Conservation (phyloP, 2,113 vertebrate genomes). For the Cebus imitator region DNA sequence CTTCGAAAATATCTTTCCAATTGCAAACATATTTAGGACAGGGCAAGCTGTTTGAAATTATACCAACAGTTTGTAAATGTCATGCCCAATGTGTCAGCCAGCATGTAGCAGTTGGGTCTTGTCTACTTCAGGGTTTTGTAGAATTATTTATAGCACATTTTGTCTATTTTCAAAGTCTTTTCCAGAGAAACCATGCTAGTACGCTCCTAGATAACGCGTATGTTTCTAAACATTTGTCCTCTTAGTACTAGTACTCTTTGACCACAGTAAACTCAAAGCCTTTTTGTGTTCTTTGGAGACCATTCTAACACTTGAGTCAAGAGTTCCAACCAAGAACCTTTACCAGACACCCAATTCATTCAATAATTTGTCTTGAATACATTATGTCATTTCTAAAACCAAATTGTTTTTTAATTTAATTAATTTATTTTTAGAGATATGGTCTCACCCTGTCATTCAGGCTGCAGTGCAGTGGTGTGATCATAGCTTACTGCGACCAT, state of each 20-base stretch:
- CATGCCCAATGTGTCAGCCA: constrained; percentile 66
- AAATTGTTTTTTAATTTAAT: background rate
- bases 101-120: constrained; percentile 64
- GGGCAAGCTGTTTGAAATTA: constrained; percentile 76
- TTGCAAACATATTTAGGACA: constrained; percentile 75
- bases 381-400: background rate
- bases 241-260: constrained; percentile 12
- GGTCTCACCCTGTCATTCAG: too few species aligned
- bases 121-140: constrained; percentile 54
- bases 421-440: too few species aligned
- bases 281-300: constrained; percentile 29
- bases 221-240: constrained; percentile 56
- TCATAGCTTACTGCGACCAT: too few species aligned
- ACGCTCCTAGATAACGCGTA: background rate
- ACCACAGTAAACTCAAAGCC: constrained; percentile 35
- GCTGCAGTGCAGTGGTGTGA: too few species aligned
- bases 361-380: background rate
- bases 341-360: constrained; percentile 19
- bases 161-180: constrained; percentile 60
- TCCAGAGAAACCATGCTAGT: constrained; percentile 48
- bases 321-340: background rate
- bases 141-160: constrained; percentile 71
- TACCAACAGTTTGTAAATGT: constrained; percentile 71
- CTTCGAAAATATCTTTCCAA: constrained; percentile 68
- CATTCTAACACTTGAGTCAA: constrained; percentile 27